These are phyloP conservation scores for Drosophila cognata DNA, from an alignment of 2,888 invertebrate genomes.

Conservation along the genomic window DNA sequence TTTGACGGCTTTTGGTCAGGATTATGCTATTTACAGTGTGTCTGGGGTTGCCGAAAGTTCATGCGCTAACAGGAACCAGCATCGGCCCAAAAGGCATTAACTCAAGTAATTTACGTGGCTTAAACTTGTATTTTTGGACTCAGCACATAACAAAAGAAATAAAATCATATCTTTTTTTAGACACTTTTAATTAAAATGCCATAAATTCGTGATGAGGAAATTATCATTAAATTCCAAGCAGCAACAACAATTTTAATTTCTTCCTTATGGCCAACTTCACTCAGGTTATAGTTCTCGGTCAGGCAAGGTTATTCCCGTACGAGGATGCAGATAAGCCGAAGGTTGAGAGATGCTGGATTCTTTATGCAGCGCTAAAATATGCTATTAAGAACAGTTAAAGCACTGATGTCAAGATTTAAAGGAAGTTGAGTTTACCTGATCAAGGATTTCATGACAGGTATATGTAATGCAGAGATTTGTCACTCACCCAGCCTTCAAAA, in stretches of 20 bases:
- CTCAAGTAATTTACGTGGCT: slow-evolving; percentile 68
- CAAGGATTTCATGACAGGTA: background rate
- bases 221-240: slow-evolving; percentile 75
- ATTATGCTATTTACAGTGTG: slow-evolving; percentile 70
- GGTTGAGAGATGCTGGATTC: slow-evolving; percentile 19
- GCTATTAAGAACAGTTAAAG: slow-evolving; percentile 7
- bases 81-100: slow-evolving; percentile 52
- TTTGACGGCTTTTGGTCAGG: slow-evolving; percentile 55
- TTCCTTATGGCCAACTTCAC: slow-evolving; percentile 46
- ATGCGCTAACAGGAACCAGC: slow-evolving; percentile 64
- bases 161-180: slow-evolving; percentile 45
- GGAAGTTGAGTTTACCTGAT: slow-evolving; percentile 4
- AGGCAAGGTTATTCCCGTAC: slow-evolving; percentile 26
- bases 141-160: slow-evolving; percentile 18
- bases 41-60: slow-evolving; percentile 47
- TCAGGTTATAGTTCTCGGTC: slow-evolving; percentile 30
- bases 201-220: slow-evolving; percentile 77
- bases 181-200: slow-evolving; percentile 76
- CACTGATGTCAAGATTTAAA: slow-evolving; percentile 1
- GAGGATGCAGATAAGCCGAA: slow-evolving; percentile 42
- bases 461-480: background rate
- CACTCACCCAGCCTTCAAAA: background rate
- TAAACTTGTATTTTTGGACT: slow-evolving; percentile 65
- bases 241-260: slow-evolving; percentile 54
- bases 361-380: background rate